Base-by-base conservation (phyloP, 2,797 vertebrate species). In the Discoglossus pictus region DNA sequence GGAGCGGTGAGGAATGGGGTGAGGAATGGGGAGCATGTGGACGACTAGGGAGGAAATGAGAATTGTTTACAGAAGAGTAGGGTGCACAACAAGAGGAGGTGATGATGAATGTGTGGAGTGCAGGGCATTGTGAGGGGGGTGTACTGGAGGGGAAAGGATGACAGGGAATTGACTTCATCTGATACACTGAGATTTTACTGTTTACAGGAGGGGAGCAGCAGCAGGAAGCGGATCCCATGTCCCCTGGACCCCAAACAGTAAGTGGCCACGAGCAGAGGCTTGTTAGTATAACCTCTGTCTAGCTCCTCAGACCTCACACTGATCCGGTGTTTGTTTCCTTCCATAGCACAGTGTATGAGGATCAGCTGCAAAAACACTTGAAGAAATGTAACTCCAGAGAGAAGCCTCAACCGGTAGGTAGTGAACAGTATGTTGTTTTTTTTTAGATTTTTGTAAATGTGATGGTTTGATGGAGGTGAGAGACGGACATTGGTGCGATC, bases 221-320 rank as follows among this genome's bases (percentile, higher is more conserved):
- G 73, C 72, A 87, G 88, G 61, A 91, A 83, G 76, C 88, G 96
- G 84, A 93, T 98, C 18, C 74, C 85, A 0, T 98, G 96, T 73
- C 96, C 96, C 43, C 84, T 98, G 72, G 97, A 98, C 80, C 92
- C 94, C 12, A 98, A 97, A 80, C 96, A 99, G 96, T 98, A 82
- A 95, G 94, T 85, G 3, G 13, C 34, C 6, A n/a, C 9, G 10
- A 18, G 31, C 1, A 9, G 2, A 25, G 21, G n/a, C 2, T 2
- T 15, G 7, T 31, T 11, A 40, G 6, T 20, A n/a, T n/a, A n/a
- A n/a, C n/a, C n/a, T n/a, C n/a, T n/a, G n/a, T n/a, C n/a, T n/a
- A n/a, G n/a, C n/a, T n/a, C n/a, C n/a, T n/a, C n/a, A n/a, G n/a
- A n/a, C n/a, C n/a, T n/a, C 13, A 21, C 27, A 2, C 25, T 3